Percentiles rank a stretch among this genome's conserved stretches.
These are phyloP conservation scores for Invenusta paracnida DNA, from an alignment of 2,888 invertebrate species.

Conservation along the genomic window DNA sequence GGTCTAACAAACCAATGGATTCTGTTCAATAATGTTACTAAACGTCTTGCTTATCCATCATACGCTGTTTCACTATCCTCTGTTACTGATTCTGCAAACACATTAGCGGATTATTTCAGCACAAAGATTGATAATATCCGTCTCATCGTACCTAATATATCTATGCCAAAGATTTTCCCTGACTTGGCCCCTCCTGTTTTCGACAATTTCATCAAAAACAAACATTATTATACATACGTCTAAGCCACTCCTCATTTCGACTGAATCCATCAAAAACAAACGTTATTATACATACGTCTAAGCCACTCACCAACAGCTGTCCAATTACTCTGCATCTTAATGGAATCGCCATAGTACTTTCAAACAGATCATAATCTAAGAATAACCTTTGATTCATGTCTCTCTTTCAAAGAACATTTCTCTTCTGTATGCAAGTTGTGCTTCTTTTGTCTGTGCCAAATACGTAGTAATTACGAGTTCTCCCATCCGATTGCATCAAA, in stretches of 20 bases:
- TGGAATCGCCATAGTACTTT: not conserved
- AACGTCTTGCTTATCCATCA: constrained; percentile 1
- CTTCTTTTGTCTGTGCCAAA: not conserved
- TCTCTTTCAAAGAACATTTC: constrained; percentile 15
- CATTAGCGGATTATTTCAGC: constrained; percentile 9
- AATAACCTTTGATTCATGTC: constrained; percentile 3
- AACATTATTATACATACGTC: not conserved
- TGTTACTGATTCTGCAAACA: constrained; percentile 26
- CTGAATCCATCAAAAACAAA: constrained; percentile 3
- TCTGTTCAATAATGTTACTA: constrained; percentile 21
- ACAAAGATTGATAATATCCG: constrained; percentile 23
- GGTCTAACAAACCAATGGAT: not conserved
- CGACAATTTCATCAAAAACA: not conserved
- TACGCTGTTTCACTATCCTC: constrained; percentile 15
- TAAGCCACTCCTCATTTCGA: not conserved
- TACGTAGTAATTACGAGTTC: too few species aligned
- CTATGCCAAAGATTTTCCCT: constrained; percentile 3
- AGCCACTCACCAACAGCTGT: constrained; percentile 17
- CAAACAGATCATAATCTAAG: not conserved
- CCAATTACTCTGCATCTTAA: constrained; percentile 13
- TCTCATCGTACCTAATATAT: not conserved
- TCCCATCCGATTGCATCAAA: too few species aligned
- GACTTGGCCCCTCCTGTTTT: not conserved
- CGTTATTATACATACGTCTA: constrained; percentile 5
- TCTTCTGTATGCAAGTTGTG: not conserved